A percentile compares a stretch with the other conserved stretches of the same genome.
These are phyloP conservation scores for Danio rerio DNA, from an alignment of 2,113 vertebrate genomes.

Conservation along the genomic window GRCz12tu NC_133186.1:27255001-27255500, in stretches of 20 bases:
- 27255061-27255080: too few species aligned
- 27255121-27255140: too few species aligned
- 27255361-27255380: constrained; percentile 87
- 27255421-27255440: constrained; percentile 88
- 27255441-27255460: constrained; percentile 89
- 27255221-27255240: constrained; percentile 62
- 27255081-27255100: too few species aligned
- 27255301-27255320: constrained; percentile 72
- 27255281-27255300: constrained; percentile 33
- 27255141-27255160: too few species aligned
- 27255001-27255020: too few species aligned
- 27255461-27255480: background rate
- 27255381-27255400: constrained; percentile 89
- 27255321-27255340: constrained; percentile 85
- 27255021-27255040: too few species aligned
- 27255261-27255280: constrained; percentile 36
- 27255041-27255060: too few species aligned
- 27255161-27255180: too few species aligned
- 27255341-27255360: constrained; percentile 88
- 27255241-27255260: constrained; percentile 48
- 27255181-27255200: background rate
- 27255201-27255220: constrained; percentile 70
- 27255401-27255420: constrained; percentile 90
- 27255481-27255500: background rate
- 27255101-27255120: too few species aligned